Base-by-base conservation (phyloP, 1,140 invertebrate genomes). In the Heliconius himera region DNA sequence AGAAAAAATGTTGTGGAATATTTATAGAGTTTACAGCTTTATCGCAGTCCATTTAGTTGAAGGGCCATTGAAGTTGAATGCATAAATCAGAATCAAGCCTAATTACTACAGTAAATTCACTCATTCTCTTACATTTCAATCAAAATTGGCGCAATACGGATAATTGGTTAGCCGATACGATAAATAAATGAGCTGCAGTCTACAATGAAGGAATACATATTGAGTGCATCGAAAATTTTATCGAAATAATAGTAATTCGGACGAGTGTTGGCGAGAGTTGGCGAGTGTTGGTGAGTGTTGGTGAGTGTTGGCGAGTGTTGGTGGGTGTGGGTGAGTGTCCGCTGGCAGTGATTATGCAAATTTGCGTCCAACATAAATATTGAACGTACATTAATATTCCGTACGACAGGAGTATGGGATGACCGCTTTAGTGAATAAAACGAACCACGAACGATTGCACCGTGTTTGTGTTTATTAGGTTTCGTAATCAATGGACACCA, bases 301-400 rank as follows among this genome's bases (percentile, higher is more conserved):
- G 82, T 87, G 89, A 90, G 87, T 89, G 84, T 86, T 85, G 77
- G 82, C 87, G 89, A 90, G 87, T 89, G 84, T 86, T 85, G 77
- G 82, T 88, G 90, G 89, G 87, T 89, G 83, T 86, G 86, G 77
- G 82, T 87, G 90, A 85, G 86, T 88, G 88, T 88, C 84, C 88
- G 83, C 88, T 84, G 87, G 81, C 87, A 86, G 89, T 93, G 93
- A 94, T 94, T 93, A 93, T 94, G 93, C 88, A 94, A 94, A 94
- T 93, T 92, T 88, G 89, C 83, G 87, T 86, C 85, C 88, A 89
- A 90, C 91, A 93, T 93, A 93, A 94, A 94, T 94, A 93, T 94
- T 93, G 91, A 93, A 92, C 90, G 89, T 80, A 84, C 91, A 94
- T 94, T 94, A 94, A 93, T 94, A 94, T 94, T 94, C 93, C 85